Evolutionary conservation across 1,140 invertebrate genomes (phyloP), one percentile per base, ranked within the genome.

Genomic region (Leptinotarsa texana): DNA sequence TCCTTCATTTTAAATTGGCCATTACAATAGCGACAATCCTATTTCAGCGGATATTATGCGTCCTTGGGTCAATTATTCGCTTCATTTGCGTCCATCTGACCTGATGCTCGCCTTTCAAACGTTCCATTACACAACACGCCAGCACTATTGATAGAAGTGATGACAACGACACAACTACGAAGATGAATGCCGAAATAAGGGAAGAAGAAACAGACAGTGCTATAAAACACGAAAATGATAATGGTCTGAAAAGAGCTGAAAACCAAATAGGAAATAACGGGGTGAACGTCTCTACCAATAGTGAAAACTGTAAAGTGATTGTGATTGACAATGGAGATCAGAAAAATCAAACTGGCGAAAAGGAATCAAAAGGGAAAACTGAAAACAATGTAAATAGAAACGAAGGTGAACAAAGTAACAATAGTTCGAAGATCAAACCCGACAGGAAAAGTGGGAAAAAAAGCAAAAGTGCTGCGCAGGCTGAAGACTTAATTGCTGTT

Each of bases 1-100:
- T 21, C 18, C 33, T 57, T 21, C 33, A 70, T 70, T 70, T 70
- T 70, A 70, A 70, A 70, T 70, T 70, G 69, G 21, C 69, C 67
- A 61, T 51, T 61, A 70, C 69, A 70, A 70, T 70, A 70, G 47
- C 66, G 66, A 57, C 69, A 70, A 70, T 57, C 69, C 69, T 13
- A 70, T 57, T 57, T 70, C 48, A 57, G 69, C 69, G 69, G 69
- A 70, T 70, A 70, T 51, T 70, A 15, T 13, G 24, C 48, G 69
- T 70, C 69, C 69, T 70, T 70, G 69, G 49, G n/a, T 57, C 47
- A 70, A 70, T 70, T 70, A 70, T 49, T 21, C 48, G 69, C 69
- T 70, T 70, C 69, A 70, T 70, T 70, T 70, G 21, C 21, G 63
- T 65, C 63, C 21, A 48, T 57, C 49, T 47, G 67, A 57, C 17